Base-by-base conservation (phyloP, 2,797 vertebrate species). In the Trachops cirrhosus region DNA sequence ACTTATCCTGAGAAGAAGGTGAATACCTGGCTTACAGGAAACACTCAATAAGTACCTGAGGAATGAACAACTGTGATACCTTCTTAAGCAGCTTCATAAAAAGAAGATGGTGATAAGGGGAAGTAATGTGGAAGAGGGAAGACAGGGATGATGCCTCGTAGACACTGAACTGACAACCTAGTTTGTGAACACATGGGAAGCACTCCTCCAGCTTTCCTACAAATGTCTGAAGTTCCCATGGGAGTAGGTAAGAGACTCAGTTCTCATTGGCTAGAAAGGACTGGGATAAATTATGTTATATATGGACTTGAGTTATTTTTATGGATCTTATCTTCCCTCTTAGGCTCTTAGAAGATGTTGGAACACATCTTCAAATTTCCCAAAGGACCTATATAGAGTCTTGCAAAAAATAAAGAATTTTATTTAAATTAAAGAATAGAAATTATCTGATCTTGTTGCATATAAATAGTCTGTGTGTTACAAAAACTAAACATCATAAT, bases 401-500 rank as follows among this genome's bases (percentile, higher is more conserved):
- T 91, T 92, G 10, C 1, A 91, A 87, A 88, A 70, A 44, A 62
- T 62, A 92, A 86, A 68, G 50, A 50, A 74, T 67, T 82, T 74
- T 50, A 67, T 83, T 85, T 54, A 83, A 71, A 78, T 88, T 74
- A 57, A 93, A 88, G 34, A 73, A 44, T 37, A 71, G 82, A 83
- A 6, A 9, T 1, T 82, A 39, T 94, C 89, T 94, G 41, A 94
- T 96, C 92, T 78, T 59, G 3, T 89, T 96, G 48, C 18, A 64
- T 87, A 96, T 87, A 97, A 87, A 71, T 41, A 89, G 52, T 12
- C 34, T 80, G 37, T 70, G 32, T 95, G 10, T 80, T 92, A 87
- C 19, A 79, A 84, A 71, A 92, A 96, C 67, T 10, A 75, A 46
- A 32, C 29, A 46, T 83, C 77, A 97, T 89, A 86, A 46, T 26